Base-by-base conservation (phyloP, 2,797 vertebrate genomes). In the Philypnodon macrostomus region DNA sequence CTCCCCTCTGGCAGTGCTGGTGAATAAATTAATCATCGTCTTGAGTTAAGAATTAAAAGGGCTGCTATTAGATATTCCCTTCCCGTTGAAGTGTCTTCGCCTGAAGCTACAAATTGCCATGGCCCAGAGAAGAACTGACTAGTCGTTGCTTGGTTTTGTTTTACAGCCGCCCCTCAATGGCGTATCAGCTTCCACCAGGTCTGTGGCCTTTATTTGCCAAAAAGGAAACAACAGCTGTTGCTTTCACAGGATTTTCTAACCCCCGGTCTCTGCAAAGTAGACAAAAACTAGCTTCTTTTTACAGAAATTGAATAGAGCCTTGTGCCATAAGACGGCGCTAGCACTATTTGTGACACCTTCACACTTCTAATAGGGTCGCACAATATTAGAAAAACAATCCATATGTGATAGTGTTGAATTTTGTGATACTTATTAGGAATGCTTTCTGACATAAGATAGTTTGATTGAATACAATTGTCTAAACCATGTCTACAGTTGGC, bases 231-330 rank as follows among this genome's bases (percentile, higher is more conserved):
- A 92, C 94, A 95, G 93, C 92, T 94, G 92, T 91, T 92, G 90
- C 91, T 94, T 93, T 94, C 90, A 93, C 85, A 91, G 88, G 89
- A 79, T 88, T 87, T 91, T 92, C 79, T 92, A 92, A 91, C 89
- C 90, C 86, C 34, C 70, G 78, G 84, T 86, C 80, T 80, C 87
- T 56, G 40, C 61, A 58, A 70, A 59, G 48, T 52, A 53, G 37
- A 57, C 65, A 67, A 54, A 1, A 87, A 83, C 63, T 70, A 66
- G 10, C 18, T 29, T 77, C 73, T 75, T 70, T 31, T 70, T 85
- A 87, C 14, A 40, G 44, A 60, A 50, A 55, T 26, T 84, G 58
- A 75, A 80, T 87, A 79, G 76, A 85, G 58, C 63, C 40, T 8
- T 80, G 88, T 81, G 82, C 76, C 87, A 81, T 84, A 83, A 83